Evolutionary conservation across 2,888 invertebrate genomes (phyloP).

Genomic region (Campopleginae sp.): DNA sequence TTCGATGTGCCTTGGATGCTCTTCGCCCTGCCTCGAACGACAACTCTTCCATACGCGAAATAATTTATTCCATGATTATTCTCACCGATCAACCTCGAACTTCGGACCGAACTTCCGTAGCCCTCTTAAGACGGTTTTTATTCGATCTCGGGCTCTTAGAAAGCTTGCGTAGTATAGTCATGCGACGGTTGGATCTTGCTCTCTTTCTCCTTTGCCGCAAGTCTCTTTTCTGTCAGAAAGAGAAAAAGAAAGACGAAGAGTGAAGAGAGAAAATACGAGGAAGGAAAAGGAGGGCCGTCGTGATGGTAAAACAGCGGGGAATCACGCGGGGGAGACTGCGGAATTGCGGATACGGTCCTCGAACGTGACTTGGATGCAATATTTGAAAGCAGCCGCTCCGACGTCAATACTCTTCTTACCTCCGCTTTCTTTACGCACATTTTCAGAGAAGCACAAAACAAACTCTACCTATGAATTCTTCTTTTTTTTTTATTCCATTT

Average conservation of each 20-base stretch:
- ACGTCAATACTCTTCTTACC: constrained; percentile 80
- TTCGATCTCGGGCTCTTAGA: constrained; percentile 34
- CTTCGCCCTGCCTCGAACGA: background rate
- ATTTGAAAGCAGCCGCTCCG: constrained; percentile 79
- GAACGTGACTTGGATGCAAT: constrained; percentile 84
- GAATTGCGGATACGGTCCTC: constrained; percentile 78
- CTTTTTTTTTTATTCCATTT: background rate
- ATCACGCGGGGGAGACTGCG: constrained; percentile 64
- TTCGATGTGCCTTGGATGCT: background rate
- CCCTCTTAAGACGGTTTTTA: constrained; percentile 25
- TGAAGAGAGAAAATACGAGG: constrained; percentile 23
- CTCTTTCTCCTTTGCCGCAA: background rate
- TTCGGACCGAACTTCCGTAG: constrained; percentile 20
- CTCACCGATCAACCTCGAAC: background rate
- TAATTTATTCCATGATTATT: background rate
- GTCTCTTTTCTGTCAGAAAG: constrained; percentile 13
- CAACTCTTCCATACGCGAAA: background rate
- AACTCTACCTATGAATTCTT: constrained; percentile 11
- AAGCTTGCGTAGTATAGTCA: background rate
- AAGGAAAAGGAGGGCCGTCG: constrained; percentile 51
- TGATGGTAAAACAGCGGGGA: constrained; percentile 51
- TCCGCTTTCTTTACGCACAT: constrained; percentile 71
- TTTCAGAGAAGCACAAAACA: constrained; percentile 21
- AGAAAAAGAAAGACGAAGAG: constrained; percentile 13
- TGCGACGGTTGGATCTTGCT: constrained; percentile 19